Percentiles rank a stretch among this genome's conserved stretches.
These are phyloP conservation scores for Sebastes hubbsi DNA, from an alignment of 2,797 vertebrate genomes.

Conservation along the genomic window DNA sequence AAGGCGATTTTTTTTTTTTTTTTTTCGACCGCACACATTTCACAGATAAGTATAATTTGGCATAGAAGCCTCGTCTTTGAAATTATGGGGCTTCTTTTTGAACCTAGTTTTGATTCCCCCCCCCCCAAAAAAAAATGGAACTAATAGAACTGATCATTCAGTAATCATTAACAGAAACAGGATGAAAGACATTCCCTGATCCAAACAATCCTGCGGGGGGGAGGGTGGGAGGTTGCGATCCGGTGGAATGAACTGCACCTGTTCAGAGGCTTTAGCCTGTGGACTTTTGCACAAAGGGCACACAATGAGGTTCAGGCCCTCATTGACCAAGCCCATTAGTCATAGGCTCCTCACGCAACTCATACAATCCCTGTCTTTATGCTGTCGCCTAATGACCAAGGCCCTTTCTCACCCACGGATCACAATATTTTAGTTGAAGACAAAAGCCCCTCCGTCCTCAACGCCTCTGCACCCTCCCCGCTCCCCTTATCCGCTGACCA, in stretches of 20 bases:
- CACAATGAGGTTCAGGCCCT: slow-evolving; percentile 82
- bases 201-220: slow-evolving; percentile 69
- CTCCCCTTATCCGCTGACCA: slow-evolving; percentile 62
- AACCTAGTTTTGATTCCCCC: slow-evolving; percentile 16
- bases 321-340: slow-evolving; percentile 85
- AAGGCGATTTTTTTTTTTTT: background rate
- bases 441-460: slow-evolving; percentile 67
- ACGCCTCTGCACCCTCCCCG: slow-evolving; percentile 52
- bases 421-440: slow-evolving; percentile 81
- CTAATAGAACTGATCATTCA: slow-evolving; percentile 51
- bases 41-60: slow-evolving; percentile 14
- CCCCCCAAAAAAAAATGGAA: background rate
- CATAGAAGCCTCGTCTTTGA: slow-evolving; percentile 8
- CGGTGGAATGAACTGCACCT: slow-evolving; percentile 81
- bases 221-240: slow-evolving; percentile 64
- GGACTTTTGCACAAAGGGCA: slow-evolving; percentile 79
- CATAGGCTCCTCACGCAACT: slow-evolving; percentile 76
- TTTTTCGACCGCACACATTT: slow-evolving; percentile 29
- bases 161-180: slow-evolving; percentile 74
- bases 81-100: slow-evolving; percentile 8
- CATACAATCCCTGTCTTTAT: slow-evolving; percentile 79
- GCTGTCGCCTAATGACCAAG: slow-evolving; percentile 74
- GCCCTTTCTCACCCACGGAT: slow-evolving; percentile 78
- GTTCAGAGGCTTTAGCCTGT: slow-evolving; percentile 77
- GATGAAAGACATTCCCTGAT: slow-evolving; percentile 77